These are phyloP conservation scores for Blennius ocellaris DNA, from an alignment of 2,113 vertebrate genomes.

Conservation along the genomic window DNA sequence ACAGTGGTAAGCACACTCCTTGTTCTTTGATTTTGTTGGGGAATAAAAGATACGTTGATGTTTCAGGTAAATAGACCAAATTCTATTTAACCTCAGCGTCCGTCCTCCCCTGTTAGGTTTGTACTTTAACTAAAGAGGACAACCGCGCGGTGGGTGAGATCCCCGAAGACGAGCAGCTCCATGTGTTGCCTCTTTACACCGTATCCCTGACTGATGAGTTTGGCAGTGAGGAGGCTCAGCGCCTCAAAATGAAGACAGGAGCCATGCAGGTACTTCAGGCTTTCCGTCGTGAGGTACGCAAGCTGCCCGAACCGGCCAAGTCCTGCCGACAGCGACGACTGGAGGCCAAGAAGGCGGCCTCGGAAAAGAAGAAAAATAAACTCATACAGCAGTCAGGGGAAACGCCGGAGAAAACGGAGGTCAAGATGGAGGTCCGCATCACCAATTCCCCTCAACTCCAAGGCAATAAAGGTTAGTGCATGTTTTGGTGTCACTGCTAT, in stretches of 20 bases:
- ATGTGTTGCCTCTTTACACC: slow-evolving; percentile 96
- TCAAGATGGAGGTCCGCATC: slow-evolving; percentile 80
- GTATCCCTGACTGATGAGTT: slow-evolving; percentile 91
- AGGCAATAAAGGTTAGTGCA: slow-evolving; percentile 80
- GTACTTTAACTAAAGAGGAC: slow-evolving; percentile 97
- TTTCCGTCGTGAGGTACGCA: slow-evolving; percentile 94
- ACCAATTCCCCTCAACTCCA: slow-evolving; percentile 71
- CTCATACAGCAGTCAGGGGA: slow-evolving; percentile 90
- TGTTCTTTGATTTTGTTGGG: neutral
- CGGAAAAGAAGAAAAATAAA: slow-evolving; percentile 94
- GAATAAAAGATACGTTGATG: neutral
- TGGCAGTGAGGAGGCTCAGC: slow-evolving; percentile 92
- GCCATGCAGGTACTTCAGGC: slow-evolving; percentile 94
- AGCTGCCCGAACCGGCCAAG: slow-evolving; percentile 94
- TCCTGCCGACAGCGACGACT: slow-evolving; percentile 94
- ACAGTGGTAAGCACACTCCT: slow-evolving; percentile 89
- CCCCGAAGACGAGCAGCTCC: slow-evolving; percentile 95
- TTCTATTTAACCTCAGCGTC: neutral
- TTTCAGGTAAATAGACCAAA: neutral
- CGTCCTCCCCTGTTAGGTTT: slow-evolving; percentile 85
- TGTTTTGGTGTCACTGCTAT: neutral
- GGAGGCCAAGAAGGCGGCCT: slow-evolving; percentile 93
- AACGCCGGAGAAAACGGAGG: slow-evolving; percentile 89
- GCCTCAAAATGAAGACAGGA: slow-evolving; percentile 90
- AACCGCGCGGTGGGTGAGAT: slow-evolving; percentile 91